Base-by-base conservation (phyloP, 2,888 invertebrate genomes). In the Drosophila niveifrons region DNA sequence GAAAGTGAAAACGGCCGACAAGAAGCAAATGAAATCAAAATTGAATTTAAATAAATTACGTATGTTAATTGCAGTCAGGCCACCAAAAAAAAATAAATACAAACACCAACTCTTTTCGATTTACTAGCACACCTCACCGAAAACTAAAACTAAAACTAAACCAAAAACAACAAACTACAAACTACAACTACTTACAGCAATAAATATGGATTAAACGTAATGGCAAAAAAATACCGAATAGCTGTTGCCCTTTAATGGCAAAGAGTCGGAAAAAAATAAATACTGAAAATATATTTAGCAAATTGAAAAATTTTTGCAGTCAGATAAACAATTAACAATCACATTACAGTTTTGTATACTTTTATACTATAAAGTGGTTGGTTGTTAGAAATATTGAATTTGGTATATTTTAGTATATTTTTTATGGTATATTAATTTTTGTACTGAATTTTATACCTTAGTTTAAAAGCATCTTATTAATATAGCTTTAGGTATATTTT, bases 31-130 rank as follows among this genome's bases (percentile, higher is more conserved):
- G 73, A 87, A 89, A 81, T 70, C 50, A 78, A 89, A 82, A 89
- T 82, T 85, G 86, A 85, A 89, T 85, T 85, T 85, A 89, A 89
- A 89, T 85, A 89, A 89, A 88, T 85, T 85, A 89, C 77, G 75
- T 88, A 85, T 85, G 85, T 85, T 89, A 88, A 85, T 88, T 85
- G 88, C 69, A 61, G 44, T 2, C 58, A 63, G 61, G 53, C 50
- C 41, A 55, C 53, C 23, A 23, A 23, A 23, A 23, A 18, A 18
- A 23, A 23, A n/a, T n/a, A n/a, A 23, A 23, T 23, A 23, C 23
- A 23, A 50, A 47, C 23, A 44, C 41, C 7, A 43, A 43, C 36
- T 36, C n/a, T 36, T 36, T 36, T 36, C 11, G n/a, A 36, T 36
- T 36, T n/a, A 11, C 36, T n/a, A 36, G 36, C 36, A 36, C 11